Base-by-base conservation (phyloP, 2,888 invertebrate species). In the Agrilus mali region DNA sequence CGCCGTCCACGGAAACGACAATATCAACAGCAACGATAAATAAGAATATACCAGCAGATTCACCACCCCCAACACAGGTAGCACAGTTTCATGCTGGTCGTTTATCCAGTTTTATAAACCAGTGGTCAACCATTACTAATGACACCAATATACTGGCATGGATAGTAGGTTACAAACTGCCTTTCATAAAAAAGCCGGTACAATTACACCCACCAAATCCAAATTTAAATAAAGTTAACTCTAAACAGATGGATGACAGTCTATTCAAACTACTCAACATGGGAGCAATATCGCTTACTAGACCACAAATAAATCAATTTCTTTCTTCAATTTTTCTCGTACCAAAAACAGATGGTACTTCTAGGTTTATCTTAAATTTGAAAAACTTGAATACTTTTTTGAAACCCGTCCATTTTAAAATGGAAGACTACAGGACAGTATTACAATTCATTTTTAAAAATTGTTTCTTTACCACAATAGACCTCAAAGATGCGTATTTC, bases 351-450 rank as follows among this genome's bases (percentile, higher is more conserved):
- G 45, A 50, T 32, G 47, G 47, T 1, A 14, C 20, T 42, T 40
- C 41, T 20, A 44, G 55, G 2, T 53, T 56, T 44, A 55, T 58
- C 41, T 45, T 55, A 16, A 56, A 54, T 38, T 36, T 53, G 27
- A 55, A 53, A 42, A 31, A 37, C 1, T 40, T 57, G 20, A 54
- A 56, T 32, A 35, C 43, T 36, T 53, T 46, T 40, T 40, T 57
- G 22, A 17, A 40, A 16, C 43, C 48, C 7, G 34, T 47, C 7
- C 53, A 57, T 46, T 57, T 57, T 38, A 55, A 58, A 48, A 48
- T 55, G 42, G 53, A 56, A 41, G 52, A 55, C 37, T 45, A 42
- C 36, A 43, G 50, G 47, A 53, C 53, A 1, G 52, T 49, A 1
- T 40, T 45, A 15, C 45, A 49, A 34, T 38, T 57, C 31, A 45